Conservation (phyloP, 2,888 invertebrate species). For the Apocheima hispidaria region DNA sequence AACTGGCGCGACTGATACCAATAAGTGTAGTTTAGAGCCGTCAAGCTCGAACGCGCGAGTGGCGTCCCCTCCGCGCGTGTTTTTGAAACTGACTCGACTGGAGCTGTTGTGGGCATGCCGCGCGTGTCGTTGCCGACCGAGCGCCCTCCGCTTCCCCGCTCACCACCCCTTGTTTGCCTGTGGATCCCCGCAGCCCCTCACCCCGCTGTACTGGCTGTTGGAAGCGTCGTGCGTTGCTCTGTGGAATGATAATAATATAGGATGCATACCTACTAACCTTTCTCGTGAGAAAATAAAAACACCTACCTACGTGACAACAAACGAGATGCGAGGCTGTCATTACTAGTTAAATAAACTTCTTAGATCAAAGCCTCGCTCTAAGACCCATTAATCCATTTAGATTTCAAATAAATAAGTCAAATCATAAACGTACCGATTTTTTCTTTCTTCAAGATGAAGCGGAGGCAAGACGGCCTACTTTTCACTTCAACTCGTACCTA, state of each 20-base stretch:
- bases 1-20: neutral
- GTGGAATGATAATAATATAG: too few species aligned
- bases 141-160: conserved; percentile 2
- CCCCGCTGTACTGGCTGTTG: too few species aligned
- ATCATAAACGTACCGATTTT: conserved; percentile 14
- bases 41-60: neutral
- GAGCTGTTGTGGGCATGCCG: neutral
- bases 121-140: conserved; percentile 2
- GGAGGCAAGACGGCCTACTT: conserved; percentile 68
- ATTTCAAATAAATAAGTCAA: conserved; percentile 15
- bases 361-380: conserved; percentile 5
- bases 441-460: conserved; percentile 51
- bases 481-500: conserved; percentile 46
- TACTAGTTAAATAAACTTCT: conserved; percentile 5
- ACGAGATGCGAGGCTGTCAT: neutral
- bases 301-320: neutral
- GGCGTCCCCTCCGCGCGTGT: neutral
- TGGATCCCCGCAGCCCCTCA: neutral
- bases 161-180: neutral
- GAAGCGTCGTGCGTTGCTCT: neutral
- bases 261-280: neutral
- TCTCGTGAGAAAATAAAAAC: neutral
- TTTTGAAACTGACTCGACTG: neutral
- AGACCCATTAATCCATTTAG: conserved; percentile 32
- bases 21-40: neutral